Base-by-base conservation (phyloP, 2,888 invertebrate species). In the Hypomecis punctinalis region DNA sequence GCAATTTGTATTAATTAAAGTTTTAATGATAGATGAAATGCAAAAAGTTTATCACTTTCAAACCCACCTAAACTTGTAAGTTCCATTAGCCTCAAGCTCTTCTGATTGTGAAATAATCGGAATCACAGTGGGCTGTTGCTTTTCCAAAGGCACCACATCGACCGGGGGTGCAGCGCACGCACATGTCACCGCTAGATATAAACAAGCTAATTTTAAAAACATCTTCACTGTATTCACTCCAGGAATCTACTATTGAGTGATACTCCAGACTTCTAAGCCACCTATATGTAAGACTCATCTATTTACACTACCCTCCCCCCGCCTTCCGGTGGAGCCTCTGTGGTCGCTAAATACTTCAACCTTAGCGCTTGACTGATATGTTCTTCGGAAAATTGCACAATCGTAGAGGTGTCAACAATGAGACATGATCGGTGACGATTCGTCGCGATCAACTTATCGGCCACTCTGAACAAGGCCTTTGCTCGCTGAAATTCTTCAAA, bases 281-380 rank as follows among this genome's bases (percentile, higher is more conserved):
- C 88, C 81, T 93, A 90, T 93, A 91, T 87, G 91, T 92, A 91
- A 89, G 86, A 78, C 76, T 88, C 88, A 89, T 86, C 84, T 93
- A 91, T 93, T 93, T 90, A 86, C 93, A 89, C 85, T 91, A 88
- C 78, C 84, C 89, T 87, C 90, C 92, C 92, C 91, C 90, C 92
- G 86, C 91, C 81, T 85, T 85, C 85, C 86, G 85, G 83, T 82
- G 84, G 81, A 80, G 83, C 86, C 86, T 89, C 85, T 86, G 84
- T 82, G 81, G 78, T 82, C 85, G 93, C 93, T 93, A 93, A 93
- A 89, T 88, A 88, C 85, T 92, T 92, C 91, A 93, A 90, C 92
- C 93, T 93, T 93, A 92, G 80, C 90, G 83, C 82, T 84, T 85
- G 85, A 82, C 85, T 83, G 88, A 87, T 87, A 83, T 89, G 84